Conservation (phyloP, 2,797 vertebrate species). For the Furcifer pardalis region DNA sequence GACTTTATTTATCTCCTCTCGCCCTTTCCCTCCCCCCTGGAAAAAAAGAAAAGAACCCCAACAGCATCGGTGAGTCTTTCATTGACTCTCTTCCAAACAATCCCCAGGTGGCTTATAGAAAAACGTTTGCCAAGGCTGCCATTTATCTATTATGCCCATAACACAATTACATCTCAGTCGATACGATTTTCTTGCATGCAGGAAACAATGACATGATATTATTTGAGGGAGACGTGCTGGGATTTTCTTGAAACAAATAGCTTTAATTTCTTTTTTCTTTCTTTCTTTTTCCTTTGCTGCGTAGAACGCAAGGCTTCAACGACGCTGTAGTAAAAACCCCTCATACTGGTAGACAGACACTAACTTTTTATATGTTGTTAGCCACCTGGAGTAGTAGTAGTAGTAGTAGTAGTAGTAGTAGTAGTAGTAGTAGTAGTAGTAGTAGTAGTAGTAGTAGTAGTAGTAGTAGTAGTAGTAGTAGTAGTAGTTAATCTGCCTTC, state of each 20-base stretch:
- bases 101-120: neutral
- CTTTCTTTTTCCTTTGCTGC: neutral
- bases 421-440: no score
- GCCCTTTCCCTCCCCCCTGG: neutral
- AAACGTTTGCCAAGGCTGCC: conserved; percentile 8
- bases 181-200: neutral
- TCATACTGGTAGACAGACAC: no score
- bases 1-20: neutral
- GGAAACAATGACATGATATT: neutral
- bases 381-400: no score
- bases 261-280: no score
- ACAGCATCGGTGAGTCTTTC: neutral
- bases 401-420: no score
- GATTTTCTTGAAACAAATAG: no score
- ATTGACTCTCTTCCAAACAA: conserved; percentile 20
- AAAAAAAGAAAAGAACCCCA: neutral
- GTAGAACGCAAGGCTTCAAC: neutral
- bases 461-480: no score
- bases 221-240: no score
- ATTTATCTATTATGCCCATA: neutral
- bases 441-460: no score
- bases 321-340: neutral
- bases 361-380: no score
- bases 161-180: neutral
- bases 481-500: no score